Base-by-base conservation (phyloP, 2,888 invertebrate species). In the Zygothrica quintamaculata region DNA sequence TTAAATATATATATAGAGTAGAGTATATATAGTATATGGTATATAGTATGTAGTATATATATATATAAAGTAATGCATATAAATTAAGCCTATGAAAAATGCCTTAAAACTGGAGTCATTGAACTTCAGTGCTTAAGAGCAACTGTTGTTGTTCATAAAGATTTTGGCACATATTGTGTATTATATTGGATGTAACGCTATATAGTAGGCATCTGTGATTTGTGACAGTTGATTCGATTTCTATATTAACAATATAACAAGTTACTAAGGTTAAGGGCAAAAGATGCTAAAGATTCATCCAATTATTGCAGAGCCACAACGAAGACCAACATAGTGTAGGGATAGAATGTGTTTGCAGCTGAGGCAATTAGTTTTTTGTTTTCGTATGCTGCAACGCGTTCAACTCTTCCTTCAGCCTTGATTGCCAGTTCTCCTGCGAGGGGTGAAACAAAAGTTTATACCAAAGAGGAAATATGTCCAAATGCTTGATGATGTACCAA, bases 351-450 rank as follows among this genome's bases (percentile, higher is more conserved):
- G 52, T 33, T 51, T 51, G 62, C 77, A 65, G 69, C 74, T 66
- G 77, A 74, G 79, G 82, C 65, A 66, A 68, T 84, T 77, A 88
- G 77, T 79, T 77, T 85, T 77, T 87, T 82, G 80, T 69, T 70
- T 79, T 80, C 65, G 80, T 70, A 53, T 85, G 86, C 75, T 87
- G 84, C 69, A 90, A 69, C 55, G 86, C 77, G 69, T 89, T 90
- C 56, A 90, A 73, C 80, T 90, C 90, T 67, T 90, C 89, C 82
- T 88, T 89, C 60, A 90, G 87, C 90, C 90, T 90, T 59, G 84
- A 78, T 73, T 90, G 87, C 84, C 88, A 90, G 73, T 89, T 89
- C 75, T 88, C 90, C 90, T 90, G 88, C 67, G 71, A 42, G 68
- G 76, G 65, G 74, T 55, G 52, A 84, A 78, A 78, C 43, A 72